phyloP scores from a whole-genome alignment of 2,797 vertebrate genomes.

The Pipistrellus nathusii region DNA sequence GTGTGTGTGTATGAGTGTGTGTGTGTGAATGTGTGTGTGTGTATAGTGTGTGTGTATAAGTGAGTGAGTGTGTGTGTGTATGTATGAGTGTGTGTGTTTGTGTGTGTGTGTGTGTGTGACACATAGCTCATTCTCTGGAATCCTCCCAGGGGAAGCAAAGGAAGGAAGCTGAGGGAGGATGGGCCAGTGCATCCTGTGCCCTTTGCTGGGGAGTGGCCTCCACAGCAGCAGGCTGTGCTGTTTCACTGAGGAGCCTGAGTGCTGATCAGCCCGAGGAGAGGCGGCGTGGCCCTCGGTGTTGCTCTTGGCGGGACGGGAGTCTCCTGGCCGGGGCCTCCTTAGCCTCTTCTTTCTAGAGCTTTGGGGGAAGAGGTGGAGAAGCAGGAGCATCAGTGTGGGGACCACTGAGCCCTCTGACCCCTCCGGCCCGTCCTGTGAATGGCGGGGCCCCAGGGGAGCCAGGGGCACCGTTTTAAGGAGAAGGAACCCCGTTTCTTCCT shows the following conservation, averaged over 20 bases:
- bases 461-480: neutral
- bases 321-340: neutral
- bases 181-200: slow-evolving; percentile 89
- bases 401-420: neutral
- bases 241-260: slow-evolving; percentile 73
- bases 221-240: slow-evolving; percentile 38
- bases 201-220: slow-evolving; percentile 84
- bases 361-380: slow-evolving; percentile 69
- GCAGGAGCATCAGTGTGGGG: neutral
- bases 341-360: slow-evolving; percentile 60
- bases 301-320: slow-evolving; percentile 34
- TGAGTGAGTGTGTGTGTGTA: too few species aligned
- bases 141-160: slow-evolving; percentile 87
- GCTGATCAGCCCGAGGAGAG: slow-evolving; percentile 10
- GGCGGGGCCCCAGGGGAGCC: neutral
- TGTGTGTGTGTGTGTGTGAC: neutral
- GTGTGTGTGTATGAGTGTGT: too few species aligned
- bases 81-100: neutral
- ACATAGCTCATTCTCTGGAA: slow-evolving; percentile 76
- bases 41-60: too few species aligned
- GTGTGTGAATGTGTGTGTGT: too few species aligned
- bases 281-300: slow-evolving; percentile 1
- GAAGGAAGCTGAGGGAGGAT: slow-evolving; percentile 91
- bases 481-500: neutral
- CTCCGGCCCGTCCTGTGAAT: neutral